phyloP scores from a whole-genome alignment of 2,797 vertebrate species.

The Selene dorsalis region DNA sequence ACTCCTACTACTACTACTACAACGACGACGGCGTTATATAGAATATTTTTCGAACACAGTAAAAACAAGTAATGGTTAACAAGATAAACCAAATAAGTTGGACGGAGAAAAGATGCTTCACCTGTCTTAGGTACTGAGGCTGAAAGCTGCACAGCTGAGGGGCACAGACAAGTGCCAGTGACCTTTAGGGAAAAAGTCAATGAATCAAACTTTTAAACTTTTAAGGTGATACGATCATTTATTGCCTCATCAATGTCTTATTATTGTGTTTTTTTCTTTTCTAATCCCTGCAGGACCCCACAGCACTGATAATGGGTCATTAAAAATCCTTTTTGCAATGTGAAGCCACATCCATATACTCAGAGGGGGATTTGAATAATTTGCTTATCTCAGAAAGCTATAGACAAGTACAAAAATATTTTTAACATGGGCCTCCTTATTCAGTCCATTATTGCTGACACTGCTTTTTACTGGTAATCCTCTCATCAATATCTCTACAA shows the following conservation, averaged over 20 bases:
- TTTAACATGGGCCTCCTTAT: neutral
- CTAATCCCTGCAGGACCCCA: neutral
- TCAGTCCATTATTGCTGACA: neutral
- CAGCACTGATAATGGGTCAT: no score
- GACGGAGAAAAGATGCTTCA: neutral
- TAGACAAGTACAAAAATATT: neutral
- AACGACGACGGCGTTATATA: no score
- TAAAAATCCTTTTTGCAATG: neutral
- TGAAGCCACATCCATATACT: neutral
- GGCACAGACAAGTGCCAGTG: no score
- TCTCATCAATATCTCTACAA: constrained; percentile 12
- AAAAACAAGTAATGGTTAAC: neutral
- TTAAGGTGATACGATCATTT: neutral
- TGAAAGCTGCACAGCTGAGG: neutral
- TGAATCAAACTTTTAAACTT: no score
- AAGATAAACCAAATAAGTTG: neutral
- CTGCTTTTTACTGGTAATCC: neutral
- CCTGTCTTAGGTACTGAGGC: neutral
- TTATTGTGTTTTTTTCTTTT: no score
- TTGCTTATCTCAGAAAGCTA: neutral
- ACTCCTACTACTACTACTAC: no score
- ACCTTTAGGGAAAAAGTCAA: neutral
- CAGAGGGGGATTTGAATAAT: neutral
- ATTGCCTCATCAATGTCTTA: neutral
- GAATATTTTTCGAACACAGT: no score